A percentile compares a stretch with the other conserved stretches of the same genome.
phyloP scores from a whole-genome alignment of 2,888 invertebrate genomes.

The Macaria notata region DNA sequence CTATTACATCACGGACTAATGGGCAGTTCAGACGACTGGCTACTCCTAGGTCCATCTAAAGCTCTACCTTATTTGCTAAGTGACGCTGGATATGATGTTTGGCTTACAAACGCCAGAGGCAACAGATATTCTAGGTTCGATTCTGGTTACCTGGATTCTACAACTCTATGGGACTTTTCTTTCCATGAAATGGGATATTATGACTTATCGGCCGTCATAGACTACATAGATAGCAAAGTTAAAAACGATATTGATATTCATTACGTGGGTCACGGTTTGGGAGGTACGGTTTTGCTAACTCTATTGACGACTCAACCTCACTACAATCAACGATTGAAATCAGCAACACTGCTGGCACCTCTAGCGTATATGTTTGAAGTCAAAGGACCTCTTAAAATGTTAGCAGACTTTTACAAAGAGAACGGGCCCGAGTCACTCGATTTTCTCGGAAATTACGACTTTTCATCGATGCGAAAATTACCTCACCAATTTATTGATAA shows the following conservation, averaged over 20 bases:
- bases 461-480: conserved; percentile 32
- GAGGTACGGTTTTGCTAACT: conserved; percentile 49
- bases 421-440: conserved; percentile 31
- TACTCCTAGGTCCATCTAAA: conserved; percentile 45
- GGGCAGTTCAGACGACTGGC: conserved; percentile 55
- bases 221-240: conserved; percentile 37
- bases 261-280: conserved; percentile 55
- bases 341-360: conserved; percentile 49
- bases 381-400: conserved; percentile 46
- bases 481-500: conserved; percentile 37
- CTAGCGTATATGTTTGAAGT: conserved; percentile 50
- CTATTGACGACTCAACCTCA: conserved; percentile 44
- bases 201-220: conserved; percentile 49
- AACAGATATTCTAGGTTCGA: conserved; percentile 49
- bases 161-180: conserved; percentile 54
- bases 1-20: conserved; percentile 52
- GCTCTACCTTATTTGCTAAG: conserved; percentile 62
- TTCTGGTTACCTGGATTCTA: conserved; percentile 32
- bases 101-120: conserved; percentile 73
- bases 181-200: conserved; percentile 57
- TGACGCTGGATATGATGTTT: conserved; percentile 79
- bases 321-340: conserved; percentile 45
- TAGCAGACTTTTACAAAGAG: conserved; percentile 38
- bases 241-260: conserved; percentile 35
- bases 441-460: conserved; percentile 40